Evolutionary conservation across 2,797 vertebrate genomes (phyloP).

Genomic region (Bufotes viridis): DNA sequence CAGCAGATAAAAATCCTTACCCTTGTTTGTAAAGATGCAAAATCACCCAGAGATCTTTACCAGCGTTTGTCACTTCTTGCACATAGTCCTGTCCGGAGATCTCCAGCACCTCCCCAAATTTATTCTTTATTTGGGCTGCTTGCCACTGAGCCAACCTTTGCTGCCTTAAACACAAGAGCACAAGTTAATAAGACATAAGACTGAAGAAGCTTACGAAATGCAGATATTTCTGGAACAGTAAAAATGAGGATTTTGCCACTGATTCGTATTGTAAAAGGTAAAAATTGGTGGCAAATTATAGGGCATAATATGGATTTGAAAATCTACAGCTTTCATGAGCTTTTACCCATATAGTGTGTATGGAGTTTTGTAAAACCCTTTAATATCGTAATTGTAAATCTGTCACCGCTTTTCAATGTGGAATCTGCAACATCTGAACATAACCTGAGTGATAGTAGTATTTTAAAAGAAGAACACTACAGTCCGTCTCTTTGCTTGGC

Average conservation of each 20-base stretch:
- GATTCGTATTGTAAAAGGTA: not conserved
- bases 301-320: not conserved
- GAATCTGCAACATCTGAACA: not conserved
- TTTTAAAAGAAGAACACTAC: not conserved
- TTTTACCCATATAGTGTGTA: not conserved
- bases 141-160: constrained; percentile 94
- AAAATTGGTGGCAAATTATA: no score
- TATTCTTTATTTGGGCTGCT: constrained; percentile 85
- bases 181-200: not conserved
- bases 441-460: not conserved
- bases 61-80: constrained; percentile 93
- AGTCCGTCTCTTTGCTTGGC: not conserved
- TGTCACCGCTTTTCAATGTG: not conserved
- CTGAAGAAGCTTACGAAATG: not conserved
- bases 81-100: constrained; percentile 95
- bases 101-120: constrained; percentile 88
- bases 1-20: constrained; percentile 72
- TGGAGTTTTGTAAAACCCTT: no score
- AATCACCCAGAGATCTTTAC: constrained; percentile 90
- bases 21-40: constrained; percentile 96
- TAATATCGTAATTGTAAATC: not conserved
- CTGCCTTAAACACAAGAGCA: constrained; percentile 75
- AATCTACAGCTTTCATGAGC: not conserved
- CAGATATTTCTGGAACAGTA: no score
- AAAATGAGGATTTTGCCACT: not conserved